These are phyloP conservation scores for Eretmochelys imbricata DNA, from an alignment of 2,113 vertebrate species.

Conservation along the genomic window DNA sequence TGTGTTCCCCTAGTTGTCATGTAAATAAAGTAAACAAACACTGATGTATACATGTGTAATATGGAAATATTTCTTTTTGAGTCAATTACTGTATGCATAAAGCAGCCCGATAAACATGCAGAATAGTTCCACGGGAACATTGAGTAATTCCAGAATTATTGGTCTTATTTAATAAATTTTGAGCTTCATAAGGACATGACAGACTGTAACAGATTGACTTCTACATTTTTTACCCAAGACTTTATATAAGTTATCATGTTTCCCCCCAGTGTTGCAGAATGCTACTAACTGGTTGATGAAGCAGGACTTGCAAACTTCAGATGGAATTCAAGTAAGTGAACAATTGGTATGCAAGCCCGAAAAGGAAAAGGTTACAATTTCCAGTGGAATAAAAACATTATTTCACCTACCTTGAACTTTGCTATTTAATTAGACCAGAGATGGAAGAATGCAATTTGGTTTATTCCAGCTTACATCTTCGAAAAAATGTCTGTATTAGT, in stretches of 20 bases:
- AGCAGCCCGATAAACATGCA: neutral
- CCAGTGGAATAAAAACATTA: neutral
- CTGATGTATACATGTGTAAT: neutral
- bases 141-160: neutral
- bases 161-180: neutral
- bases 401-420: neutral
- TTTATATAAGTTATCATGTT: neutral
- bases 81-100: accelerated
- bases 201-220: neutral
- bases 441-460: accelerated
- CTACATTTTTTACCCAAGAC: neutral
- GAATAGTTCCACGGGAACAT: neutral
- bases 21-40: neutral
- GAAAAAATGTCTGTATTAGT: neutral
- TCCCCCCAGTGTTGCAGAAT: neutral
- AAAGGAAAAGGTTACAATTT: neutral
- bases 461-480: neutral
- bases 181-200: neutral
- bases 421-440: neutral
- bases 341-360: neutral
- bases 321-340: neutral
- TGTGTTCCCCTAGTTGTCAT: neutral
- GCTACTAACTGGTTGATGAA: neutral
- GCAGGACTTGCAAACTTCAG: accelerated
- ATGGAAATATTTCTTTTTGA: neutral